Percentiles rank a stretch among this genome's conserved stretches.
These are phyloP conservation scores for Epizoanthus scotinus DNA, from an alignment of 92 coral and sea anemone species.

Conservation along the genomic window DNA sequence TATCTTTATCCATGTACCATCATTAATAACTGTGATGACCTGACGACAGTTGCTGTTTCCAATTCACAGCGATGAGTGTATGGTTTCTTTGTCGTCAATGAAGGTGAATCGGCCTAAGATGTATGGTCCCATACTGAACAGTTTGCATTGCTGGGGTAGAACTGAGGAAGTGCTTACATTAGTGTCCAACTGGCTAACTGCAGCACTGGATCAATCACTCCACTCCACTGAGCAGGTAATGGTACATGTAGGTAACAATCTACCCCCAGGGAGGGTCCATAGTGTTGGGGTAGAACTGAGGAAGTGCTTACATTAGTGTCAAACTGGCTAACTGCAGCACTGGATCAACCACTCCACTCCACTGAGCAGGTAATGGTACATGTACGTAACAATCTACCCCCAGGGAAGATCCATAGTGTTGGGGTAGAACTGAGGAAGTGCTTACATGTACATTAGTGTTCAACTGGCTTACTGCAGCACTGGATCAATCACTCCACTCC, in stretches of 20 bases:
- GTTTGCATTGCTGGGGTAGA: constrained; percentile 88
- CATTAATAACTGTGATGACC: too few relatives aligned
- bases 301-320: constrained; percentile 74
- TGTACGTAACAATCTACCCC: too few relatives aligned
- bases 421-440: constrained; percentile 77
- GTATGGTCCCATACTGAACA: constrained; percentile 88
- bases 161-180: constrained; percentile 69
- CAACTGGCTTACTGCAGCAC: constrained; percentile 49
- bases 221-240: constrained; percentile 11
- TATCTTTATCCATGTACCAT: too few relatives aligned
- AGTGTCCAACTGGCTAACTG: constrained; percentile 55
- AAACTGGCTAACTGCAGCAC: constrained; percentile 49
- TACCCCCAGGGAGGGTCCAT: constrained; percentile 3
- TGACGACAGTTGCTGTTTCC: background rate
- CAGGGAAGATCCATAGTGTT: constrained; percentile 51
- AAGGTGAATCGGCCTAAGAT: constrained; percentile 58
- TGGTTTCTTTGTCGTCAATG: constrained; percentile 69
- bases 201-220: constrained; percentile 39
- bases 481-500: constrained; percentile 24
- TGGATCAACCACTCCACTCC: constrained; percentile 23
- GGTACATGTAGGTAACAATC: too few relatives aligned
- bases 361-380: constrained; percentile 7
- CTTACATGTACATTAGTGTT: constrained; percentile 69
- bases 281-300: constrained; percentile 80
- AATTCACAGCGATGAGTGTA: constrained; percentile 68